Evolutionary conservation across 1,140 invertebrate species (phyloP).

Genomic region (Hermetia illucens): DNA sequence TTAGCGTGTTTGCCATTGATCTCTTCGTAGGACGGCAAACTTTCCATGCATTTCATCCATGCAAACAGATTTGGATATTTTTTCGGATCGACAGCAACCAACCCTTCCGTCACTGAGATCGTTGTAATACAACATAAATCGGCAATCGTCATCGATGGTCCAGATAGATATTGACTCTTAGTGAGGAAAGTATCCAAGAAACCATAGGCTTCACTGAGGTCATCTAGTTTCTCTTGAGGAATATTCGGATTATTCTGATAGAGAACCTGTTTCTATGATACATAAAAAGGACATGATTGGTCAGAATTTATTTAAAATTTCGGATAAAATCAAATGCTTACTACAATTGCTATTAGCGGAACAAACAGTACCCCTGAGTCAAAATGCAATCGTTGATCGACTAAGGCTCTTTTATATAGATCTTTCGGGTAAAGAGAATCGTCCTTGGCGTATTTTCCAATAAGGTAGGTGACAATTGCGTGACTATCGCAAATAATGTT

Average conservation of each 20-base stretch:
- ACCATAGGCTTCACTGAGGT: conserved; percentile 33
- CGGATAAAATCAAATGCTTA: too few species aligned
- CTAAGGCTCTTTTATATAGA: conserved; percentile 33
- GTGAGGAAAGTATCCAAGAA: conserved; percentile 35
- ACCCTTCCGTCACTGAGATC: conserved; percentile 21
- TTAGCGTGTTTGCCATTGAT: conserved; percentile 15
- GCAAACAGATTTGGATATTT: conserved; percentile 18
- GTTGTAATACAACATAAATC: conserved; percentile 34
- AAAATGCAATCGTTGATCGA: conserved; percentile 43
- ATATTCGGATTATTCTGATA: conserved; percentile 13
- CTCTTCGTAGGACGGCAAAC: conserved; percentile 24
- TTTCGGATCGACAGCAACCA: conserved; percentile 17
- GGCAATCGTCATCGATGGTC: conserved; percentile 39
- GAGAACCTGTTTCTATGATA: neutral
- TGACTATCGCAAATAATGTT: conserved; percentile 20
- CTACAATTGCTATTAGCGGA: conserved; percentile 31
- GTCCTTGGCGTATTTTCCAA: conserved; percentile 17
- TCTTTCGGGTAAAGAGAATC: conserved; percentile 42
- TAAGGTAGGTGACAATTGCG: conserved; percentile 22
- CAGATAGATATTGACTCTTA: conserved; percentile 30
- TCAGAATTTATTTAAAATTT: too few species aligned
- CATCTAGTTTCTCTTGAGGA: conserved; percentile 15
- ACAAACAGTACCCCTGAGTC: conserved; percentile 44
- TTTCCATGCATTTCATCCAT: conserved; percentile 19
- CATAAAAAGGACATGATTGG: neutral